phyloP scores from a whole-genome alignment of 1,140 invertebrate species.

The Mercenaria mercenaria region DNA sequence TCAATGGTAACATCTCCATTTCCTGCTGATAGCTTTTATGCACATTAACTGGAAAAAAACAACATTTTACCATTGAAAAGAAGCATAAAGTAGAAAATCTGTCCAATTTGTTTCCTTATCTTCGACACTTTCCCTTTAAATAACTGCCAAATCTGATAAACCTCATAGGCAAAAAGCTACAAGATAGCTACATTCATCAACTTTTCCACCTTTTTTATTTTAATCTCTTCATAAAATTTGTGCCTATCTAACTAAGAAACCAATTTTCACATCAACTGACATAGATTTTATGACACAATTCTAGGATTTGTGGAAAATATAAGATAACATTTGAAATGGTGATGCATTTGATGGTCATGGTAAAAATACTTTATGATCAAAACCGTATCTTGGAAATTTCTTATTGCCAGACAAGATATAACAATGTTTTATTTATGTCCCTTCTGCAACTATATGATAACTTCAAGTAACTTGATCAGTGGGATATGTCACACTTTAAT shows the following conservation, averaged over 20 bases:
- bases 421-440: too few relatives aligned
- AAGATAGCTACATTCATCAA: background rate
- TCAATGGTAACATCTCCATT: background rate
- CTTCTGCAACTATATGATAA: too few relatives aligned
- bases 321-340: too few relatives aligned
- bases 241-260: background rate
- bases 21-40: background rate
- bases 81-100: background rate
- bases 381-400: too few relatives aligned
- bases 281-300: too few relatives aligned
- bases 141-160: background rate
- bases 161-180: background rate
- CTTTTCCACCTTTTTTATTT: background rate
- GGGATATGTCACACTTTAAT: too few relatives aligned
- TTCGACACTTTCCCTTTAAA: background rate
- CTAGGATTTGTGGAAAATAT: too few relatives aligned
- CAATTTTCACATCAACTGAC: background rate
- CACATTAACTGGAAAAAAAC: background rate
- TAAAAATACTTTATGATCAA: too few relatives aligned
- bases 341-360: too few relatives aligned
- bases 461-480: too few relatives aligned
- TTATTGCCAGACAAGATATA: too few relatives aligned
- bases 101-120: background rate
- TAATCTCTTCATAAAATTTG: background rate
- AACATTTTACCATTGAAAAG: background rate